Percentiles rank a stretch among this genome's conserved stretches.
These are phyloP conservation scores for Acanthurus leucopareius DNA, from an alignment of 2,797 vertebrate species.

Conservation along the genomic window DNA sequence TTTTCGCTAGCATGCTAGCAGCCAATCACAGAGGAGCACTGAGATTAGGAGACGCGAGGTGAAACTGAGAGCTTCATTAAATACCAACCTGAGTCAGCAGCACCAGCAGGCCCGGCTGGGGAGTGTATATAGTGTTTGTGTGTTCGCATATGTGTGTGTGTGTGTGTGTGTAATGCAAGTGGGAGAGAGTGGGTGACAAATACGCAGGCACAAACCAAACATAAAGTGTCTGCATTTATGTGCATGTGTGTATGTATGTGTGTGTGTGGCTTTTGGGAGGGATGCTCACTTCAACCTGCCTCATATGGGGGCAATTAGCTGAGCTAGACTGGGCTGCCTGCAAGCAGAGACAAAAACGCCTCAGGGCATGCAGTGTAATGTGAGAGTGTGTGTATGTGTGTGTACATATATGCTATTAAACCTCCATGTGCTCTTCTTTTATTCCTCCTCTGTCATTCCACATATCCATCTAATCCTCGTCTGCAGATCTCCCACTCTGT, in stretches of 20 bases:
- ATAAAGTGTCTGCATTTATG: constrained; percentile 53
- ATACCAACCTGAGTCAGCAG: constrained; percentile 87
- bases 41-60: constrained; percentile 81
- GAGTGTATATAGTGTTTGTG: constrained; percentile 31
- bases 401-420: constrained; percentile 43
- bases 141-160: constrained; percentile 49
- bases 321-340: constrained; percentile 72
- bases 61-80: constrained; percentile 86
- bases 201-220: constrained; percentile 43
- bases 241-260: constrained; percentile 33
- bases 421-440: constrained; percentile 37
- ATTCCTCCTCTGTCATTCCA: constrained; percentile 48
- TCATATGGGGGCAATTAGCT: constrained; percentile 80
- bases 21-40: constrained; percentile 66
- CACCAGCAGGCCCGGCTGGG: constrained; percentile 66
- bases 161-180: constrained; percentile 48
- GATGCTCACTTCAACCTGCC: constrained; percentile 59
- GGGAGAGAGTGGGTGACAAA: constrained; percentile 65
- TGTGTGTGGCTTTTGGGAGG: constrained; percentile 37
- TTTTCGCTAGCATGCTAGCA: constrained; percentile 56
- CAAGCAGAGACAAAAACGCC: constrained; percentile 71
- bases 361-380: constrained; percentile 50
- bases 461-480: constrained; percentile 58
- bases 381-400: constrained; percentile 22
- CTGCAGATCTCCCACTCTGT: constrained; percentile 91